Base-by-base conservation (phyloP, 1,140 invertebrate species). In the Drosophila murphyi region DNA sequence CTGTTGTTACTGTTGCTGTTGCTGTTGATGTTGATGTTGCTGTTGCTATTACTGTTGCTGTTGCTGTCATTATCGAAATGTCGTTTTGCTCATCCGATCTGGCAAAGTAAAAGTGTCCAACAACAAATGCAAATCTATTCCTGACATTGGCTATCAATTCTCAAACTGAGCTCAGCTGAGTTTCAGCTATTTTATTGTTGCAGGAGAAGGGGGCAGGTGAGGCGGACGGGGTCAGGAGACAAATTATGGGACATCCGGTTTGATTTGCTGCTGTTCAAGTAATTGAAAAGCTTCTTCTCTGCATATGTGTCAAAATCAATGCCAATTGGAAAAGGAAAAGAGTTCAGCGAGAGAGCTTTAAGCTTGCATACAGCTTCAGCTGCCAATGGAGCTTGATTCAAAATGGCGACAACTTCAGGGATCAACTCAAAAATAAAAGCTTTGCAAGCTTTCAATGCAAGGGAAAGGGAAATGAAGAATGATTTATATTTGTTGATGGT, bases 231-330 rank as follows among this genome's bases (percentile, higher is more conserved):
- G 41, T 20, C 20, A 20, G n/a, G 5, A 34, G 31, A n/a, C 12
- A 12, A 12, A 12, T 12, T 12, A 12, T 12, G 12, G 12, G 0
- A 12, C 57, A 60, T 60, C 43, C 57, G 31, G 31, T 32, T 6
- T 34, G 56, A 34, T 47, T 59, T 47, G 41, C 5, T 57, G 39
- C 39, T 20, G 56, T 4, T 43, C 31, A 47, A 31, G 43, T 57
- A 59, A 59, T 48, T 60, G 57, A 60, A 60, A 60, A 48, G 32
- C 4, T 60, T 48, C 56, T 60, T 34, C 32, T 34, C 12, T 20
- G 31, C 6, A 31, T n/a, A n/a, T 60, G 31, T 60, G 43, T 5
- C 8, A 60, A 60, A 60, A 60, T 60, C 56, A 60, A 60, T 59
- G 56, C 29, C 12, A 10, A 6, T 43, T 41, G 35, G 7, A 41